Evolutionary conservation across 2,113 vertebrate genomes (phyloP).

Genomic region (Rhinichthys klamathensis): DNA sequence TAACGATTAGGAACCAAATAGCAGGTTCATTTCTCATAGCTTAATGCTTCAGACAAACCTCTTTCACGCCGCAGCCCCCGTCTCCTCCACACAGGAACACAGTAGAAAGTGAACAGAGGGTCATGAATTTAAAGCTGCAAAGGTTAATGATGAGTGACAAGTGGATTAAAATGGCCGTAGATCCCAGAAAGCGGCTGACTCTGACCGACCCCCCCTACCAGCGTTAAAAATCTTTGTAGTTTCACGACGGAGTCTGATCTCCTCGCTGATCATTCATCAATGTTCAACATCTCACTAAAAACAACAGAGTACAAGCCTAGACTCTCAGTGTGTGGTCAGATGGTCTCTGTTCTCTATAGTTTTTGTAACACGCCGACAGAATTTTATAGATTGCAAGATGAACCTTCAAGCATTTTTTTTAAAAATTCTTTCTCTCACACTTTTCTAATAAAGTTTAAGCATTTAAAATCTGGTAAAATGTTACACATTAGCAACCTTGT

Average conservation of each 20-base stretch:
- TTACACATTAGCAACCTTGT: background rate
- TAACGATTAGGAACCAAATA: background rate
- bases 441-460: background rate
- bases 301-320: constrained; percentile 17
- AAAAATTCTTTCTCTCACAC: background rate
- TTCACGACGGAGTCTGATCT: constrained; percentile 1
- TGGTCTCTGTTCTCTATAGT: background rate
- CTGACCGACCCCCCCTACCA: constrained; percentile 13
- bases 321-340: background rate
- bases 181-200: constrained; percentile 16
- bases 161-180: constrained; percentile 54
- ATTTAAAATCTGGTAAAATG: background rate
- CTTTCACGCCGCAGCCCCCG: background rate
- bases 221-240: constrained; percentile 4
- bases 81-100: background rate
- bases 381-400: background rate
- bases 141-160: constrained; percentile 66
- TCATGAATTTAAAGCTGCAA: constrained; percentile 55
- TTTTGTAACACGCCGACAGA: background rate
- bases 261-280: constrained; percentile 29
- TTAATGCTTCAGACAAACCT: background rate
- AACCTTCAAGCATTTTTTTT: background rate
- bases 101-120: constrained; percentile 42
- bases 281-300: constrained; percentile 5
- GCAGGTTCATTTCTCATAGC: background rate